These are phyloP conservation scores for Hyles vespertilio DNA, from an alignment of 1,140 invertebrate species.

Conservation along the genomic window DNA sequence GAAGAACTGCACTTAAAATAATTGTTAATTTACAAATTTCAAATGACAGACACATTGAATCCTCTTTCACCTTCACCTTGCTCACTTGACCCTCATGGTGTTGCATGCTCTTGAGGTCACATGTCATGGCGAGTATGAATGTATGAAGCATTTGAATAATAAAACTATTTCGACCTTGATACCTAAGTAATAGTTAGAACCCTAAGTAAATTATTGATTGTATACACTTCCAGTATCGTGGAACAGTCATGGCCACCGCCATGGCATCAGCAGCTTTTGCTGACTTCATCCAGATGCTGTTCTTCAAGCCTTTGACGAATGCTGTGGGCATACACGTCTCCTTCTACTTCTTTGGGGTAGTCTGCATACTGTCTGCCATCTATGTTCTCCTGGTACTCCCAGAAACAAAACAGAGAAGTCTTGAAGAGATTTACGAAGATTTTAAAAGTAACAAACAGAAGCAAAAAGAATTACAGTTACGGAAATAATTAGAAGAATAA, in stretches of 20 bases:
- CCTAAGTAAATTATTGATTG: background rate
- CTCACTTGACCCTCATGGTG: too few relatives aligned
- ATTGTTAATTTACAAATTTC: too few relatives aligned
- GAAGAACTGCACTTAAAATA: too few relatives aligned
- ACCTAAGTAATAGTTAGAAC: too few relatives aligned
- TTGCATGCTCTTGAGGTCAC: too few relatives aligned
- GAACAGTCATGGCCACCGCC: conserved; percentile 47
- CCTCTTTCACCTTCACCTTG: too few relatives aligned
- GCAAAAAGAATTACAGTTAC: conserved; percentile 10
- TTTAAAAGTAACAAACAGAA: conserved; percentile 39
- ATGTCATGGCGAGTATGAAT: too few relatives aligned
- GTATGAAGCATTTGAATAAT: too few relatives aligned
- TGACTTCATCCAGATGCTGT: conserved; percentile 49
- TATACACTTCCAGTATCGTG: conserved; percentile 47
- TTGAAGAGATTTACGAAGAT: conserved; percentile 54
- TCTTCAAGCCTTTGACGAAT: conserved; percentile 53
- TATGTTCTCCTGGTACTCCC: conserved; percentile 48
- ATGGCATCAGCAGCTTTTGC: conserved; percentile 43
- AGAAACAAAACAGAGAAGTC: conserved; percentile 46
- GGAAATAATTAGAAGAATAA: conserved; percentile 1
- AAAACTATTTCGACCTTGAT: too few relatives aligned
- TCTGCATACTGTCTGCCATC: conserved; percentile 40
- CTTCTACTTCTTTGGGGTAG: conserved; percentile 53
- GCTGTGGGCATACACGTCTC: conserved; percentile 45
- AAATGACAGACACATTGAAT: too few relatives aligned